Evolutionary conservation across 2,888 invertebrate genomes (phyloP).

Genomic region (Aspidiotus destructor): DNA sequence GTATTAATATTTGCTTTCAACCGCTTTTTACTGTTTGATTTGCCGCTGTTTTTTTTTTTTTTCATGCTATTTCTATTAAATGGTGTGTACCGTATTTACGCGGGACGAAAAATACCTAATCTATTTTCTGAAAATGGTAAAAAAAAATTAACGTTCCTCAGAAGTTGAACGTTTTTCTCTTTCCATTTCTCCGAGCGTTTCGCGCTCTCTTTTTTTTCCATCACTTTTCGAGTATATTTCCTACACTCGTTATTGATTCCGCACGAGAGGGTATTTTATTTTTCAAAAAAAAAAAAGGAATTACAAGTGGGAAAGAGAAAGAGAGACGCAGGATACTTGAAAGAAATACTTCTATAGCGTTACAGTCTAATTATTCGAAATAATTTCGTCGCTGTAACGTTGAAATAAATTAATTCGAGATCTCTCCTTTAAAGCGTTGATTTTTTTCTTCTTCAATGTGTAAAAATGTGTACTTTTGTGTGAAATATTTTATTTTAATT

Average conservation of each 20-base stretch:
- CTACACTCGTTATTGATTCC: background rate
- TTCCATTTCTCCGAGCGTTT: background rate
- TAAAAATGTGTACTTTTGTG: too few relatives aligned
- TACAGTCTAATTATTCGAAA: slow-evolving; percentile 2
- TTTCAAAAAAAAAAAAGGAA: background rate
- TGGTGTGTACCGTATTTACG: too few relatives aligned
- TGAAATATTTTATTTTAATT: too few relatives aligned
- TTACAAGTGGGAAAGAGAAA: background rate
- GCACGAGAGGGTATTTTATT: background rate
- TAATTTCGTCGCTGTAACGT: slow-evolving; percentile 1
- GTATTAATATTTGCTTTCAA: background rate
- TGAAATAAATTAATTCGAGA: background rate
- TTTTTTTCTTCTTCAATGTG: too few relatives aligned
- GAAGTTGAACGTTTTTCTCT: background rate
- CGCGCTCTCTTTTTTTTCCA: background rate
- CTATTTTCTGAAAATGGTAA: background rate
- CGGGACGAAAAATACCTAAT: background rate
- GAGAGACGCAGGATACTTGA: too few relatives aligned
- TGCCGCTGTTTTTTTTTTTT: background rate
- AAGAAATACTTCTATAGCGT: background rate
- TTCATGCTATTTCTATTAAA: background rate
- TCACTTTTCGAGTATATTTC: background rate
- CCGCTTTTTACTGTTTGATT: background rate
- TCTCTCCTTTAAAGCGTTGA: too few relatives aligned
- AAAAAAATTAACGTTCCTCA: background rate